Base-by-base conservation (phyloP, 1,140 invertebrate species). In the Caligus rogercresseyi region DNA sequence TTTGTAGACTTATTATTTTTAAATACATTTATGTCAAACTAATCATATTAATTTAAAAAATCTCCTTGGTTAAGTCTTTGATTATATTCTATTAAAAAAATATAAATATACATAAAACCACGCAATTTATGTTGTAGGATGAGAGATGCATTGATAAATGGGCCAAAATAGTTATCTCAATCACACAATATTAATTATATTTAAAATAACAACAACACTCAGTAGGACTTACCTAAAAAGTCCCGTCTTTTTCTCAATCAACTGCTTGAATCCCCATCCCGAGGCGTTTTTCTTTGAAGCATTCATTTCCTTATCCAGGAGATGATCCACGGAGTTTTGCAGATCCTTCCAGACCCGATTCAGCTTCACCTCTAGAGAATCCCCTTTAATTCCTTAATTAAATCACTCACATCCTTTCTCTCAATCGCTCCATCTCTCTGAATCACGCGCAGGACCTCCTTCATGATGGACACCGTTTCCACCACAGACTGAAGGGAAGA, bases 161-260 rank as follows among this genome's bases (percentile, higher is more conserved):
- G n/a, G n/a, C n/a, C n/a, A n/a, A n/a, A n/a, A n/a, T n/a, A n/a
- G n/a, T n/a, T n/a, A n/a, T n/a, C n/a, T n/a, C n/a, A n/a, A n/a
- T n/a, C n/a, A n/a, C n/a, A n/a, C n/a, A n/a, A n/a, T n/a, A n/a
- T n/a, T n/a, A n/a, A n/a, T n/a, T n/a, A n/a, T n/a, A n/a, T n/a
- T n/a, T n/a, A n/a, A n/a, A n/a, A n/a, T n/a, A n/a, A n/a, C n/a
- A n/a, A n/a, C n/a, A n/a, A n/a, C n/a, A n/a, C n/a, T n/a, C n/a
- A n/a, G n/a, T n/a, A n/a, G n/a, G n/a, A 11, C n/a, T 43, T 43
- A 43, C 31, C 31, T 43, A 68, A 99, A 92, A 0, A 98, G 74
- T n/a, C 96, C 96, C 69, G 87, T 81, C 74, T 99, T 99, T 71
- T 96, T 98, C 70, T 98, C 96, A 21, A 99, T 77, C n/a, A 94